These are phyloP conservation scores for Lasioglossum marginatum DNA, from an alignment of 2,888 invertebrate genomes.

Conservation along the genomic window DNA sequence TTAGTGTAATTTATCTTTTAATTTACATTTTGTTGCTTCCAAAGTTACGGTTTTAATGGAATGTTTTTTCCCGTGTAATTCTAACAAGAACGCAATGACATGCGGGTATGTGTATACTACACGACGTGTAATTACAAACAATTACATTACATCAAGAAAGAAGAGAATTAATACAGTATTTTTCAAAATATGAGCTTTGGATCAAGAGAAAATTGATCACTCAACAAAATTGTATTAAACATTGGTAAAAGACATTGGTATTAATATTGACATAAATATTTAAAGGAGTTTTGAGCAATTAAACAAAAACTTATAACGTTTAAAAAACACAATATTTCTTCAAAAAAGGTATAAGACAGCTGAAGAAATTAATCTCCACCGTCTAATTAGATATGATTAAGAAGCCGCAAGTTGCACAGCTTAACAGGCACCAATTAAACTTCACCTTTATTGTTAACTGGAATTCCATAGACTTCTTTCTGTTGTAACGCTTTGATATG, in stretches of 20 bases:
- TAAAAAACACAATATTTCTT: neutral
- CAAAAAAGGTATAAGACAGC: neutral
- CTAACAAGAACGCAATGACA: neutral
- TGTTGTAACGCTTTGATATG: no score
- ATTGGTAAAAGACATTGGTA: no score
- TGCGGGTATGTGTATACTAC: neutral
- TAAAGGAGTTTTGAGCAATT: no score
- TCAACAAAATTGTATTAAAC: no score
- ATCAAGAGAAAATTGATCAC: no score
- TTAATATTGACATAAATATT: no score
- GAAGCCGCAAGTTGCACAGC: slow-evolving; percentile 6
- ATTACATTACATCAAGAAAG: no score
- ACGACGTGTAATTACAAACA: no score
- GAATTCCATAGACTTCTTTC: slow-evolving; percentile 21
- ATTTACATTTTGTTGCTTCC: neutral
- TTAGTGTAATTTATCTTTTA: neutral
- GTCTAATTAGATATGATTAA: slow-evolving; percentile 30
- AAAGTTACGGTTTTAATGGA: neutral
- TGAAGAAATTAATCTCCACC: neutral
- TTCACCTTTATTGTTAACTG: slow-evolving; percentile 23
- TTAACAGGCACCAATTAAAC: slow-evolving; percentile 24
- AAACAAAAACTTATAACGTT: no score
- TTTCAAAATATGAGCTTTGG: no score
- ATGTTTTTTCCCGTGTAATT: neutral
- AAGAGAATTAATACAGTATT: no score